These are phyloP conservation scores for Coturnix japonica DNA, from an alignment of 2,113 vertebrate genomes.

Conservation along the genomic window DNA sequence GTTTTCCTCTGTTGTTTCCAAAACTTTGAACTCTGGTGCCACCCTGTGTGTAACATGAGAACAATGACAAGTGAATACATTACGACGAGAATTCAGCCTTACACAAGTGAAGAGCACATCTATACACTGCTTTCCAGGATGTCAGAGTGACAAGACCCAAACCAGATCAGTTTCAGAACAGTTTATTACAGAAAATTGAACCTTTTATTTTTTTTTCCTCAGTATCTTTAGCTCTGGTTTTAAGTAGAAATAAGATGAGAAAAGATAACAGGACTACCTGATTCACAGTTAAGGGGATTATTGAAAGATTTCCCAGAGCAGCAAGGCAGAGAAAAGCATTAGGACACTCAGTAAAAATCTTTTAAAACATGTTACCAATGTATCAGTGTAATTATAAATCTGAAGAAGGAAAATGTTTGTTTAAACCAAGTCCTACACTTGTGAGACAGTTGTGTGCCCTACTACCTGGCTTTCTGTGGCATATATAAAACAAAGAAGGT, in stretches of 20 bases:
- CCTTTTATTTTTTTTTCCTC: background rate
- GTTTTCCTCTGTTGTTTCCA: fast-evolving
- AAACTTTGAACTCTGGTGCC: conserved; percentile 12
- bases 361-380: too few relatives aligned
- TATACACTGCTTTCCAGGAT: background rate
- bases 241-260: background rate
- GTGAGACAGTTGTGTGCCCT: fast-evolving
- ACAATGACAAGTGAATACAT: background rate
- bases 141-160: fast-evolving
- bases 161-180: background rate
- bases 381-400: background rate
- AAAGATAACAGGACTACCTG: background rate
- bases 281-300: background rate
- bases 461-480: fast-evolving
- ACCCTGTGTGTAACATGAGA: background rate
- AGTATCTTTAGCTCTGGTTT: background rate
- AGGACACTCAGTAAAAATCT: background rate
- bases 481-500: background rate
- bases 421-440: background rate
- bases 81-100: background rate
- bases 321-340: background rate
- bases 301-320: background rate
- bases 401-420: background rate
- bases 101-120: fast-evolving
- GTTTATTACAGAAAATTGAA: fast-evolving